Conservation (phyloP, 2,113 vertebrate species). For the Gnathonemus longibarbis region DNA sequence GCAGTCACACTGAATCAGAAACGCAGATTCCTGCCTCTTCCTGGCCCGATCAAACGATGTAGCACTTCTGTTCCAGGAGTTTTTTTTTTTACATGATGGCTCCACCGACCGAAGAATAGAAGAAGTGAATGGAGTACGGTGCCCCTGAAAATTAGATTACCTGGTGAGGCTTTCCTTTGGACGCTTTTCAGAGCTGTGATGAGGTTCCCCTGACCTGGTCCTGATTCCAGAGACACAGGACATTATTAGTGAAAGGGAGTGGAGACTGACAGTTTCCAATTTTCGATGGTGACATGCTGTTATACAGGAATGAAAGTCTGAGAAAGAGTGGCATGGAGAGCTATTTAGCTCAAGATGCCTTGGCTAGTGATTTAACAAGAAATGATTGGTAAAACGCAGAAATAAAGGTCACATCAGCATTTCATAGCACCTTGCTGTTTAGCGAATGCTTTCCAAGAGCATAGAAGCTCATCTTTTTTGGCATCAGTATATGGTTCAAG, state of each 20-base stretch:
- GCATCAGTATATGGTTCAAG: neutral
- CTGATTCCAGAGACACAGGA: neutral
- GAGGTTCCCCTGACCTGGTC: neutral
- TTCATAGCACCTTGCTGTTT: neutral
- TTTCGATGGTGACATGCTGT: neutral
- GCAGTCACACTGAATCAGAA: too few species aligned
- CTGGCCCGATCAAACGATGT: too few species aligned
- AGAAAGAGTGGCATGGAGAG: neutral
- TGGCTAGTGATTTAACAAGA: neutral
- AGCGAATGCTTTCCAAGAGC: neutral
- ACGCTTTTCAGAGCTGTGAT: neutral
- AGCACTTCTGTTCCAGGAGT: neutral
- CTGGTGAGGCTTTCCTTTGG: neutral
- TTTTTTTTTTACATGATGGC: neutral
- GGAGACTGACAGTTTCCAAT: neutral
- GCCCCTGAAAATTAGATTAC: conserved; percentile 8
- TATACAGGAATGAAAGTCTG: neutral
- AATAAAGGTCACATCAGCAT: neutral
- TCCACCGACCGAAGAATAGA: neutral
- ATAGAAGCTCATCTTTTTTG: neutral
- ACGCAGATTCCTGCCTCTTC: too few species aligned
- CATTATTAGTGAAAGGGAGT: neutral
- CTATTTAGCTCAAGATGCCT: neutral
- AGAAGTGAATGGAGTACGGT: neutral
- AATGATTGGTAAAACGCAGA: neutral